phyloP scores from a whole-genome alignment of 2,113 vertebrate genomes.

The Nematolebias whitei region DNA sequence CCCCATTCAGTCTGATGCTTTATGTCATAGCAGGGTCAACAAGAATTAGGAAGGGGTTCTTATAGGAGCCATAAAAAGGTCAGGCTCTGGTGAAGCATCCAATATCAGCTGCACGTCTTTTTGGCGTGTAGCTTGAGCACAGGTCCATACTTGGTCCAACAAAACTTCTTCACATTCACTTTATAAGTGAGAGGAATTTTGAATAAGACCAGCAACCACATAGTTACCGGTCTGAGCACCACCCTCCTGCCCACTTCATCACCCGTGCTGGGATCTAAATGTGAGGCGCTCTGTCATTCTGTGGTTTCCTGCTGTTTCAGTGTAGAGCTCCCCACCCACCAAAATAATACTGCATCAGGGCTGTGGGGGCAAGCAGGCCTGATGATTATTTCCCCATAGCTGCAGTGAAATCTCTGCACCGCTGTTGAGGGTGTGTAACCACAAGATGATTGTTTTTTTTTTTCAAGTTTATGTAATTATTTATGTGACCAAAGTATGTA shows the following conservation, averaged over 20 bases:
- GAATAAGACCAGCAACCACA: conserved; percentile 37
- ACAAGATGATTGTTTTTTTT: conserved; percentile 20
- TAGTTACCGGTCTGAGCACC: conserved; percentile 44
- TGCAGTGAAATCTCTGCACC: conserved; percentile 37
- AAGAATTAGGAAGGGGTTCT: no score
- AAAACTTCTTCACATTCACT: conserved; percentile 10
- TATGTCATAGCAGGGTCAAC: no score
- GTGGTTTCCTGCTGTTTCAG: conserved; percentile 69
- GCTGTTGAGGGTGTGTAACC: conserved; percentile 30
- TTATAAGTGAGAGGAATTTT: conserved; percentile 42
- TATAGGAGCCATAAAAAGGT: background rate
- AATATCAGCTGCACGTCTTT: background rate
- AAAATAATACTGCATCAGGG: conserved; percentile 53
- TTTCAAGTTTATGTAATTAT: conserved; percentile 22
- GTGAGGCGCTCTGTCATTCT: conserved; percentile 59
- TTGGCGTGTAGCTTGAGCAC: background rate
- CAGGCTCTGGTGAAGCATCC: background rate
- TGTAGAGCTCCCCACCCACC: conserved; percentile 49
- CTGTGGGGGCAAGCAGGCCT: conserved; percentile 37
- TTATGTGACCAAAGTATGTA: conserved; percentile 29
- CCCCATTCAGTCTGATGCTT: no score
- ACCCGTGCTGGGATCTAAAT: conserved; percentile 61
- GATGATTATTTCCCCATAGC: conserved; percentile 50
- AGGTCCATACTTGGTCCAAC: conserved; percentile 3
- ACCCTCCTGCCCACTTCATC: conserved; percentile 29